A percentile compares a stretch with the other conserved stretches of the same genome.
Conservation (phyloP, 2,113 vertebrate genomes). For the Myodes glareolus region DNA sequence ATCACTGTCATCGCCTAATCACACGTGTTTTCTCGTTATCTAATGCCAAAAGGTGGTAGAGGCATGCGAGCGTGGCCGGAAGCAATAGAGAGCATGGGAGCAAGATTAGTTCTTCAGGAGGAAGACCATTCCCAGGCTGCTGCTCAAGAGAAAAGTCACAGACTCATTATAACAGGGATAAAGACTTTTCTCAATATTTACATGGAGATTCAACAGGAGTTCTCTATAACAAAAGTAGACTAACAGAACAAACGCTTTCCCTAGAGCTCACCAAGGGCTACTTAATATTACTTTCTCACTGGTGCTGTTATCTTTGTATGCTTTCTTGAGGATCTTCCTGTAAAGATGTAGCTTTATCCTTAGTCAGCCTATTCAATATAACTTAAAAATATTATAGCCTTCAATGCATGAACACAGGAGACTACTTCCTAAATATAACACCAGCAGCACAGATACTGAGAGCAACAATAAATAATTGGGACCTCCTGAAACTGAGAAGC, state of each 20-base stretch:
- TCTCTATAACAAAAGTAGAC: not conserved
- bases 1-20: not conserved
- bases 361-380: not conserved
- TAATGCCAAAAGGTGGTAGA: not conserved
- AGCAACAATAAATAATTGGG: no score
- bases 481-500: no score
- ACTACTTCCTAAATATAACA: no score
- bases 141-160: constrained; percentile 33
- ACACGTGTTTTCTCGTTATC: not conserved
- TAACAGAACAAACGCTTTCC: not conserved
- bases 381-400: not conserved
- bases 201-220: not conserved
- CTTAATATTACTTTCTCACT: not conserved
- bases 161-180: not conserved
- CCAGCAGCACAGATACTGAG: no score
- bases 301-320: not conserved
- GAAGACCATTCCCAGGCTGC: not conserved
- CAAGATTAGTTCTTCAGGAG: not conserved
- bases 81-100: not conserved
- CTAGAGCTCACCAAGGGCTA: not conserved
- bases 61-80: not conserved
- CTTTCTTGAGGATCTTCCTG: not conserved
- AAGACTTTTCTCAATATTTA: not conserved
- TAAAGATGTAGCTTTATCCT: not conserved
- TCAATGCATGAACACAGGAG: no score